Evolutionary conservation across 2,113 vertebrate species (phyloP), one percentile per base, ranked within the genome.

Genomic region (Romanogobio albipinnatus): DNA sequence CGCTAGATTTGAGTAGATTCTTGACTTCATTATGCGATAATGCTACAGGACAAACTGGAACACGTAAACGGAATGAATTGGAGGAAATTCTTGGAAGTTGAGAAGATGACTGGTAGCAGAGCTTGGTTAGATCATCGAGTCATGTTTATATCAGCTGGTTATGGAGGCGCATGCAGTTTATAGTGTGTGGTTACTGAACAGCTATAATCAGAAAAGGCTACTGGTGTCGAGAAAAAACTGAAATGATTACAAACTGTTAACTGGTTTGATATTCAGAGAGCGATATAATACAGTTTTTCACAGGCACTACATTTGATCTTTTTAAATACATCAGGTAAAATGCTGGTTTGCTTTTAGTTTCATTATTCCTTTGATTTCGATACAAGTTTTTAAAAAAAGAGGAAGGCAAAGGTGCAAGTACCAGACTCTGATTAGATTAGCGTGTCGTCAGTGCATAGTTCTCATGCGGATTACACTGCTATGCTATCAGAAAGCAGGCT

Each of bases 131-230:
- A 89, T 86, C 94, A 92, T 89, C 87, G 94, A 94, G 94, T 96
- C 92, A 94, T 95, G 95, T 94, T 96, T 90, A 96, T 96, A 91
- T 96, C 94, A 96, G 96, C 94, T 94, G 95, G 87, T 96, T 96
- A 97, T 97, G 97, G 97, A 95, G 92, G 94, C 95, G 95, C 98
- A 99, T 99, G 98, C 98, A 98, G 94, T 43, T 96, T 97, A 97
- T 96, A 98, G 96, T 94, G 95, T 93, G 95, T 95, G 96, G 92
- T 96, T 98, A 97, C 96, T 95, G 95, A 97, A 98, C 96, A 96
- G 96, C 96, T 76, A 76, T 53, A 29, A 51, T 76, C 74, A 76
- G 74, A 76, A 94, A 98, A 98, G 97, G 97, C 97, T 97, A 96
- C 96, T 94, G 97, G 96, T 98, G 97, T 96, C 96, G 94, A 96